phyloP scores from a whole-genome alignment of 2,113 vertebrate species.

The Panurus biarmicus region DNA sequence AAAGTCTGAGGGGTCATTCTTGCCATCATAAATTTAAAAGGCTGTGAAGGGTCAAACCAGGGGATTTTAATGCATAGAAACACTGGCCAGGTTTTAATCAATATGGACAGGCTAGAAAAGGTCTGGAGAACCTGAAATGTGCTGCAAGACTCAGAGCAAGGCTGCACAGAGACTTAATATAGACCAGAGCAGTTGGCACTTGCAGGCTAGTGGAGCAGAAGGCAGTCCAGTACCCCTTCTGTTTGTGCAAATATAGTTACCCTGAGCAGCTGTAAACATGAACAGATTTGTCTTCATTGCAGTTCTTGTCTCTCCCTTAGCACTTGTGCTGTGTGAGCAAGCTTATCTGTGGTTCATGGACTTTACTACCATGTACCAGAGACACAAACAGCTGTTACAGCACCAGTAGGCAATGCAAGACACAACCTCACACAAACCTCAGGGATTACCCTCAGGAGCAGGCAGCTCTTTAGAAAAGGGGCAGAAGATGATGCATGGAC shows the following conservation, averaged over 20 bases:
- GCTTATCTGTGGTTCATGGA: neutral
- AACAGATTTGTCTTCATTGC: neutral
- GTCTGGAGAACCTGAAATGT: neutral
- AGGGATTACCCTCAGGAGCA: neutral
- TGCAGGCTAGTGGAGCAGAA: rapidly evolving
- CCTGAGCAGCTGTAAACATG: neutral
- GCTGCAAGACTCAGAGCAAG: neutral
- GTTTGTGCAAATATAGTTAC: neutral
- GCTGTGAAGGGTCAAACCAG: neutral
- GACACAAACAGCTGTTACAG: neutral
- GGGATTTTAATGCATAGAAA: neutral
- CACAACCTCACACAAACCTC: neutral
- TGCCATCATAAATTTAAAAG: neutral
- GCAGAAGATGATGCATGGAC: neutral
- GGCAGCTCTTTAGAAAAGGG: neutral
- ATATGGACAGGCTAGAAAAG: neutral
- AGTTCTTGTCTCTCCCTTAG: neutral
- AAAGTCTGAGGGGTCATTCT: neutral
- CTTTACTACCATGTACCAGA: neutral
- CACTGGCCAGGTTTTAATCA: neutral
- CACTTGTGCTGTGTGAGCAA: neutral
- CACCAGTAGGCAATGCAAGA: neutral
- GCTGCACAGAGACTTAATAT: neutral
- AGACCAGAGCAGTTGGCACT: neutral
- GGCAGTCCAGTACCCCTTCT: neutral